Conservation (phyloP, 2,888 invertebrate genomes). For the Watsonalla binaria region DNA sequence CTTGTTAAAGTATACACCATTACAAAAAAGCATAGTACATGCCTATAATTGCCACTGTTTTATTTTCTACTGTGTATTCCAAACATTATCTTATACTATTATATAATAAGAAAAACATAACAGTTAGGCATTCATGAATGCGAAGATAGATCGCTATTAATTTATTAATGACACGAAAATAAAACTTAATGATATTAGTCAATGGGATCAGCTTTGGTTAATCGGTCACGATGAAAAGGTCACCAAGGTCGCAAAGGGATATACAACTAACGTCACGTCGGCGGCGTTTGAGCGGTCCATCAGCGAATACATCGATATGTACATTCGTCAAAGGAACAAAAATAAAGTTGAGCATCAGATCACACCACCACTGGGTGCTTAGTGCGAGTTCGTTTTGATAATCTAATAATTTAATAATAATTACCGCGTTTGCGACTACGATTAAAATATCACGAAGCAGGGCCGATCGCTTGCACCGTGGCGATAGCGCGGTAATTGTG, state of each 20-base stretch:
- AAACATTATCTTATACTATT: no score
- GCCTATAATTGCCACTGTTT: neutral
- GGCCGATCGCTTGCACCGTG: no score
- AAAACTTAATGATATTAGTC: slow-evolving; percentile 36
- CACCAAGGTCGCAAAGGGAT: slow-evolving; percentile 31
- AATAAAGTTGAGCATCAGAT: slow-evolving; percentile 20
- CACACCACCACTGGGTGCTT: neutral
- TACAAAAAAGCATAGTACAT: neutral
- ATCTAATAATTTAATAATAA: no score
- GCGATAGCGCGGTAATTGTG: no score
- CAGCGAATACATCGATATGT: slow-evolving; percentile 28
- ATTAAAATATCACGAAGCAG: no score
- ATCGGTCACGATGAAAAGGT: slow-evolving; percentile 32
- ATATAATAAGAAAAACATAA: neutral
- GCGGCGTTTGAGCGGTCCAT: slow-evolving; percentile 3
- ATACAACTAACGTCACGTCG: slow-evolving; percentile 22
- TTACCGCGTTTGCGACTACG: no score
- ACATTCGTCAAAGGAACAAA: slow-evolving; percentile 20
- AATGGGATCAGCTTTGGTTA: slow-evolving; percentile 52
- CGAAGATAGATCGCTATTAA: slow-evolving; percentile 27
- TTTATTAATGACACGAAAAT: slow-evolving; percentile 17
- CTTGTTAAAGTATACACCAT: neutral
- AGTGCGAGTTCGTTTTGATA: no score
- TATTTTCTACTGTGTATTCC: neutral
- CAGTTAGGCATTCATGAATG: slow-evolving; percentile 4